Evolutionary conservation across 2,888 invertebrate species (phyloP).

Genomic region (Noctuana brunneofusca): DNA sequence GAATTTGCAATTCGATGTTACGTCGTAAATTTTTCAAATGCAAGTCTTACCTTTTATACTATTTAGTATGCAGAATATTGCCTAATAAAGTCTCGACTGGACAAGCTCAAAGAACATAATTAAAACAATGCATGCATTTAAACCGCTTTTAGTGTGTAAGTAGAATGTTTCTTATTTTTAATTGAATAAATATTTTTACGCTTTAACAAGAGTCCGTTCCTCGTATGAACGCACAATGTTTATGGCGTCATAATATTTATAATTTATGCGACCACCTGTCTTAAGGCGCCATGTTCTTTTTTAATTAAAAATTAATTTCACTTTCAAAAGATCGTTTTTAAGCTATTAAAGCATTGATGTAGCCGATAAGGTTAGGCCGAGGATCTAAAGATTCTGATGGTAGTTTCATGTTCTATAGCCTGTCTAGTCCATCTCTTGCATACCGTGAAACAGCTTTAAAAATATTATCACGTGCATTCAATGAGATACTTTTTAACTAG

Average conservation of each 20-base stretch:
- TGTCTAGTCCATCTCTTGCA: background rate
- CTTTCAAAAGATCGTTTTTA: slow-evolving; percentile 42
- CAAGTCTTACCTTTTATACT: no score
- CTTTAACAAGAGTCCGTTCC: slow-evolving; percentile 42
- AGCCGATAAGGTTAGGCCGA: slow-evolving; percentile 36
- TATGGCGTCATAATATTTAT: slow-evolving; percentile 47
- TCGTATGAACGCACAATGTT: slow-evolving; percentile 44
- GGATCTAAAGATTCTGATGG: slow-evolving; percentile 16
- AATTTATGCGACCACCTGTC: slow-evolving; percentile 59
- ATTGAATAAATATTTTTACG: slow-evolving; percentile 45
- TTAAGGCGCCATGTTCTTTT: slow-evolving; percentile 44
- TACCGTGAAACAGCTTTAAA: no score
- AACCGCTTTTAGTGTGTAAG: slow-evolving; percentile 30
- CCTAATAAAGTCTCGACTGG: slow-evolving; percentile 2
- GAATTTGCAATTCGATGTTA: background rate
- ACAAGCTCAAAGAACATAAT: slow-evolving; percentile 10
- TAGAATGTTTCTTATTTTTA: slow-evolving; percentile 31
- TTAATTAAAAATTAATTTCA: slow-evolving; percentile 51
- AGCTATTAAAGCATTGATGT: slow-evolving; percentile 41
- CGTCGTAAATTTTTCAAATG: background rate
- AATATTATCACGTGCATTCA: no score
- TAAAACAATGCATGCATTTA: slow-evolving; percentile 42
- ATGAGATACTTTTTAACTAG: no score
- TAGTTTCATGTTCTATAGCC: background rate
- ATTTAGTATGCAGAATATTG: background rate